Base-by-base conservation (phyloP, 2,113 vertebrate species). In the Sterna hirundo region DNA sequence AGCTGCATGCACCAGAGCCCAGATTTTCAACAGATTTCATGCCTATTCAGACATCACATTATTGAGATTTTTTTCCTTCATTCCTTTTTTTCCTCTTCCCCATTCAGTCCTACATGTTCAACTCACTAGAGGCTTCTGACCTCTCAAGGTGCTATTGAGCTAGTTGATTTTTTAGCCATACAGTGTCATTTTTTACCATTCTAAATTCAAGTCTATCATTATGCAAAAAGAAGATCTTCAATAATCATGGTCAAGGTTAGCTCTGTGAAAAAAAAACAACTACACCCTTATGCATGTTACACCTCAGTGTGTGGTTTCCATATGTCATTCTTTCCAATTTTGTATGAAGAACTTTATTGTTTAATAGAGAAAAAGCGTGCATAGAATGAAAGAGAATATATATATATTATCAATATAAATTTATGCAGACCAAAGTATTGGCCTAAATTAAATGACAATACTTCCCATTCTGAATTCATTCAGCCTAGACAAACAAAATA, bases 401-500 rank as follows among this genome's bases (percentile, higher is more conserved):
- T 75, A 65, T 78, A 60, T 85, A 66, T 94, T 70, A 94, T 91
- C 86, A 57, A 92, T 94, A 97, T 72, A 89, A 93, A 97, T 95
- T 68, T 87, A 95, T 92, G 90, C 89, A 89, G 78, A 62, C 26
- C 40, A 44, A 83, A 96, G 49, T 72, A 87, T 77, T 71, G 74
- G 57, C 40, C 82, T 87, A 95, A 97, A 97, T 95, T 72, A 97
- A 98, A 97, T 86, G 94, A 97, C 86, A 94, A 78, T 86, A 30
- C 44, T 96, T 93, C 75, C 87, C 54, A 94, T 95, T 97, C 57
- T 3, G 65, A 93, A 97, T 96, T 97, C 96, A 90, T 96, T 95
- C 27, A 21, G 57, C 90, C 92, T 94, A 95, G 88, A 96, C 95
- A 98, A 98, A 97, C 97, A 97, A 98, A 97, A 98, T 94, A 95